Evolutionary conservation across 2,888 invertebrate genomes (phyloP).

Genomic region (Ophraella communa): DNA sequence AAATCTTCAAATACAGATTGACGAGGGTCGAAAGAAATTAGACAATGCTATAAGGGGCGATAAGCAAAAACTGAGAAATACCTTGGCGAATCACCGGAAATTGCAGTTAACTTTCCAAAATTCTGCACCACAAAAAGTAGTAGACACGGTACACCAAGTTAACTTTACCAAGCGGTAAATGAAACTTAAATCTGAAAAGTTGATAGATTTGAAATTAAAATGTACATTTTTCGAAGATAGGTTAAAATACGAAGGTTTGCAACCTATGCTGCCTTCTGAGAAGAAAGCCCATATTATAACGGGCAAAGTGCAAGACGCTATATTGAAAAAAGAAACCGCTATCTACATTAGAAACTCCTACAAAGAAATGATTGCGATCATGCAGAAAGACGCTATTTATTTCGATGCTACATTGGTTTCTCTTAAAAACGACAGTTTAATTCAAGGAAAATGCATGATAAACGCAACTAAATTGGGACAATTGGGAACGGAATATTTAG

Average conservation of each 20-base stretch:
- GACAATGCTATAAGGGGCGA: slow-evolving; percentile 68
- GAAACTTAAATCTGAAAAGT: slow-evolving; percentile 66
- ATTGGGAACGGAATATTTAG: slow-evolving; percentile 70
- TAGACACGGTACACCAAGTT: slow-evolving; percentile 67
- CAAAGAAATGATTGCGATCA: slow-evolving; percentile 66
- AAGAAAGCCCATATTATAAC: slow-evolving; percentile 66
- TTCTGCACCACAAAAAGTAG: slow-evolving; percentile 59
- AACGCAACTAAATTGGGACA: slow-evolving; percentile 72
- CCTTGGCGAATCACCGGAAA: slow-evolving; percentile 65
- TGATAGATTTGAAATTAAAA: slow-evolving; percentile 66
- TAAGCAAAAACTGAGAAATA: slow-evolving; percentile 66
- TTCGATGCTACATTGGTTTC: slow-evolving; percentile 69
- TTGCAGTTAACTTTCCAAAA: slow-evolving; percentile 66
- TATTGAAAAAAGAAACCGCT: slow-evolving; percentile 70
- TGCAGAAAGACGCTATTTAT: slow-evolving; percentile 71
- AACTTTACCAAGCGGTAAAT: slow-evolving; percentile 70
- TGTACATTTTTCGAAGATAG: slow-evolving; percentile 64
- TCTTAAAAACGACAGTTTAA: slow-evolving; percentile 65
- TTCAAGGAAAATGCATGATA: slow-evolving; percentile 69
- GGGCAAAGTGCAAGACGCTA: slow-evolving; percentile 68
- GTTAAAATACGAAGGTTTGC: slow-evolving; percentile 60
- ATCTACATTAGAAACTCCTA: slow-evolving; percentile 70
- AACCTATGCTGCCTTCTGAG: slow-evolving; percentile 58
- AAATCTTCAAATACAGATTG: slow-evolving; percentile 65
- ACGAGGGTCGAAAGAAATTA: slow-evolving; percentile 63